Conservation (phyloP, 2,113 vertebrate genomes). For the Castor canadensis region DNA sequence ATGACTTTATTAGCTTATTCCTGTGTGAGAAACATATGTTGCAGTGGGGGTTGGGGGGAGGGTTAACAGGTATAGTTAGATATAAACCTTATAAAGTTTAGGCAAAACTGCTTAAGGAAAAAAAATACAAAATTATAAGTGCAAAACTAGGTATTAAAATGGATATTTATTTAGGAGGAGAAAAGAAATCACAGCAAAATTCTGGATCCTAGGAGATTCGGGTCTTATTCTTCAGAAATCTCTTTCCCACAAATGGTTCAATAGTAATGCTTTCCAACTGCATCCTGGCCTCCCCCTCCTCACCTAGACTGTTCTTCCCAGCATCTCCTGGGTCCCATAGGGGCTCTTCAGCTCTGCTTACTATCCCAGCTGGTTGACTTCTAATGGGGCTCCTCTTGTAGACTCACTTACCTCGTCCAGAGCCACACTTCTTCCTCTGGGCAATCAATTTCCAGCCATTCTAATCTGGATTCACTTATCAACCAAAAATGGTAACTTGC, state of each 20-base stretch:
- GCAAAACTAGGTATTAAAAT: neutral
- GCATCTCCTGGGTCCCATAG: neutral
- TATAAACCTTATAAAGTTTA: neutral
- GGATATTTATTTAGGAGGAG: neutral
- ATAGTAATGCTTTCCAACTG: fast-evolving
- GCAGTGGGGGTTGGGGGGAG: too few relatives aligned
- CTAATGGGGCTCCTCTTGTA: neutral
- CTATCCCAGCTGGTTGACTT: neutral
- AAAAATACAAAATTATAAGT: neutral
- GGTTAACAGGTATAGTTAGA: neutral
- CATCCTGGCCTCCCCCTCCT: neutral
- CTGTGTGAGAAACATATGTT: neutral
- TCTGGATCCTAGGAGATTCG: neutral
- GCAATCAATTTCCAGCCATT: neutral
- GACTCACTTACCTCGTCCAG: neutral
- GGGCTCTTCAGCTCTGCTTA: neutral
- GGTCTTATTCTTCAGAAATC: neutral
- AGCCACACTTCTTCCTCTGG: neutral
- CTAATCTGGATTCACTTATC: neutral
- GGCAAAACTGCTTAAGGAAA: neutral
- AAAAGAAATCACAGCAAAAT: neutral
- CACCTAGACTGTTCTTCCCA: neutral
- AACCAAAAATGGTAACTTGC: neutral
- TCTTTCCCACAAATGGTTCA: neutral
- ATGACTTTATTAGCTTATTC: neutral